A percentile compares a stretch with the other conserved stretches of the same genome.
phyloP scores from a whole-genome alignment of 2,888 invertebrate genomes.

The Apodemia mormo region DNA sequence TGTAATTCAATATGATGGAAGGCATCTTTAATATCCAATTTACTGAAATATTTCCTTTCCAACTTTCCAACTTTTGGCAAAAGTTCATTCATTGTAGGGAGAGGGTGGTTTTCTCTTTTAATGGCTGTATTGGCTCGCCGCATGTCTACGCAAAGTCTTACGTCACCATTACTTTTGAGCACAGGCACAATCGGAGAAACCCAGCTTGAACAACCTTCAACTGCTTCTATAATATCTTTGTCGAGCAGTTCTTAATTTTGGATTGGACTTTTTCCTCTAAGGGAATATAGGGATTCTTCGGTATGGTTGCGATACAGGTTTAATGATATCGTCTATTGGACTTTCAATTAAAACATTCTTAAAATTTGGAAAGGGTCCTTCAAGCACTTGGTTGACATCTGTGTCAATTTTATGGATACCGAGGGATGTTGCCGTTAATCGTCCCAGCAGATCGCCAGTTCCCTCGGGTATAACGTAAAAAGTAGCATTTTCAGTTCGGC shows the following conservation, averaged over 20 bases:
- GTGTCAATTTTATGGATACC: constrained; percentile 30
- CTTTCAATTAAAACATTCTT: constrained; percentile 36
- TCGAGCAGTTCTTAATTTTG: constrained; percentile 31
- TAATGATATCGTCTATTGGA: constrained; percentile 32
- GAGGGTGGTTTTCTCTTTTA: neutral
- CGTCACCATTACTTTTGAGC: constrained; percentile 20
- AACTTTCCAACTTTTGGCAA: constrained; percentile 17
- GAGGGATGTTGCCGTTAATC: constrained; percentile 28
- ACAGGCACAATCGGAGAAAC: constrained; percentile 34
- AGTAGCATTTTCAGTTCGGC: constrained; percentile 13
- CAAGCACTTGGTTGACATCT: constrained; percentile 25
- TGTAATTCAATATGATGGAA: constrained; percentile 7
- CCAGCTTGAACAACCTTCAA: constrained; percentile 32
- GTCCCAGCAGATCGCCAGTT: constrained; percentile 36
- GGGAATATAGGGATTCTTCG: constrained; percentile 34
- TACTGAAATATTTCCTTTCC: constrained; percentile 3
- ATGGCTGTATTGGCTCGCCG: constrained; percentile 5
- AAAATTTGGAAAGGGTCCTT: constrained; percentile 33
- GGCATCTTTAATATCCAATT: constrained; percentile 7
- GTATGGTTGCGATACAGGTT: constrained; percentile 36
- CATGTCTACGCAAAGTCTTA: neutral
- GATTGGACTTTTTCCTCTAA: constrained; percentile 33
- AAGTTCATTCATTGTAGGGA: neutral
- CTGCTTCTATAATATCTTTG: constrained; percentile 35
- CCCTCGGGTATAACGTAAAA: constrained; percentile 37